Evolutionary conservation across 2,797 vertebrate genomes (phyloP).

Genomic region (Enteromius radiatus): DNA sequence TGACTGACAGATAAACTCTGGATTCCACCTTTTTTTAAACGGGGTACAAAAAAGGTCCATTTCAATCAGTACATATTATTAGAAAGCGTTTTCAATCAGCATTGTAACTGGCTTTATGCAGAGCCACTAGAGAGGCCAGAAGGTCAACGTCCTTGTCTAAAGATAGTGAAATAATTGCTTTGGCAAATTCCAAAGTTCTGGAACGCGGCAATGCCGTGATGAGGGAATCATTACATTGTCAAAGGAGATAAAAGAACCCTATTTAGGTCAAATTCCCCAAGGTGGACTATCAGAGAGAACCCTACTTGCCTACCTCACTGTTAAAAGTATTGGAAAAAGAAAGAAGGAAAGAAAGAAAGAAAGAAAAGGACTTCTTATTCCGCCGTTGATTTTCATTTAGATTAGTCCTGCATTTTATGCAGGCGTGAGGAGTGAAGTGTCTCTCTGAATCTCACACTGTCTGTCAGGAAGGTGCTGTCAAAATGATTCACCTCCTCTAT

Average conservation of each 20-base stretch:
- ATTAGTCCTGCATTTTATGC: slow-evolving; percentile 63
- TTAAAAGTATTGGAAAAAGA: slow-evolving; percentile 46
- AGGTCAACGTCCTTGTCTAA: slow-evolving; percentile 36
- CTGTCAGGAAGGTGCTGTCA: slow-evolving; percentile 9
- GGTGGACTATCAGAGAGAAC: slow-evolving; percentile 42
- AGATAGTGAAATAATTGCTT: slow-evolving; percentile 51
- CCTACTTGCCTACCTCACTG: slow-evolving; percentile 30
- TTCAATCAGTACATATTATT: slow-evolving; percentile 45
- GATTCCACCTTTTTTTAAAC: slow-evolving; percentile 21
- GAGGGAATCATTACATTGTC: slow-evolving; percentile 67
- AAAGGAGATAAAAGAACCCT: slow-evolving; percentile 63
- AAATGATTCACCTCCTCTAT: slow-evolving; percentile 24
- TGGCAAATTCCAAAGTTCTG: slow-evolving; percentile 41
- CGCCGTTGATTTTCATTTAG: slow-evolving; percentile 76
- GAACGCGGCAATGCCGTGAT: slow-evolving; percentile 49
- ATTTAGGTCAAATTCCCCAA: slow-evolving; percentile 59
- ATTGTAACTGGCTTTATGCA: slow-evolving; percentile 44
- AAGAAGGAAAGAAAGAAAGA: slow-evolving; percentile 6
- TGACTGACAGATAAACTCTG: slow-evolving; percentile 44
- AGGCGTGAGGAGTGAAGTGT: slow-evolving; percentile 24
- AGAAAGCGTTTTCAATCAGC: slow-evolving; percentile 44
- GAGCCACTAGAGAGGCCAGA: slow-evolving; percentile 38
- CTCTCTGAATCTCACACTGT: slow-evolving; percentile 36
- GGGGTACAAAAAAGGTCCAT: slow-evolving; percentile 25
- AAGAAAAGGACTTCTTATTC: slow-evolving; percentile 64